Evolutionary conservation across 2,113 vertebrate species (phyloP), one percentile per base, ranked within the genome.

Genomic region (Megaceryle torquata): DNA sequence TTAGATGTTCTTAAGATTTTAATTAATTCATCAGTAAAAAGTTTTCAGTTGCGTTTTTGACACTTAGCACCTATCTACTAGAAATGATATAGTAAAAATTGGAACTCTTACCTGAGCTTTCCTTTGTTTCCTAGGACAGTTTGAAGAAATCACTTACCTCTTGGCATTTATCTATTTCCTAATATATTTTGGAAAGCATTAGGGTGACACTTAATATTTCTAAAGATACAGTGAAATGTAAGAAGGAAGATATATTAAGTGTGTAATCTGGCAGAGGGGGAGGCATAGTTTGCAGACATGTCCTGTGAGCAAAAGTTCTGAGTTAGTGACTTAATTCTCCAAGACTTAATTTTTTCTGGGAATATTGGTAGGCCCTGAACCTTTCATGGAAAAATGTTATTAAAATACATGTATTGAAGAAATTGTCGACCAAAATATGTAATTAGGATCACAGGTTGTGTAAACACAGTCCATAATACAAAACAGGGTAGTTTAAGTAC

Each of bases 231-330:
- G 5, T 87, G 33, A n/a, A 39, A 56, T 69, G 2, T 21, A 21
- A 78, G 17, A 31, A 4, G 3, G 29, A 31, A 5, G 10, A 3
- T 61, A 19, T 29, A 15, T 18, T 11, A 41, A 26, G 7, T 33
- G 10, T 33, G 2, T 60, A 6, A 15, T 51, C 57, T 41, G 22
- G 28, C 44, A 3, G 1, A 1, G 11, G 1, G 11, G 18, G 5
- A 51, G 19, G 11, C 10, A 17, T 64, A 33, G 35, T 60, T 87
- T 75, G 70, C 39, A 41, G 84, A 29, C 10, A 4, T 13, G 2
- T 33, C 80, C 25, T 63, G 46, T 14, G 77, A 74, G 43, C 31
- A 56, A 43, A 60, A 43, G 28, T 81, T 71, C 2, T 3, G 28
- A 63, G 8, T 64, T 63, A 64, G 3, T 31, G 33, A 43, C 25